phyloP scores from a whole-genome alignment of 2,113 vertebrate species.

The Cebus imitator region DNA sequence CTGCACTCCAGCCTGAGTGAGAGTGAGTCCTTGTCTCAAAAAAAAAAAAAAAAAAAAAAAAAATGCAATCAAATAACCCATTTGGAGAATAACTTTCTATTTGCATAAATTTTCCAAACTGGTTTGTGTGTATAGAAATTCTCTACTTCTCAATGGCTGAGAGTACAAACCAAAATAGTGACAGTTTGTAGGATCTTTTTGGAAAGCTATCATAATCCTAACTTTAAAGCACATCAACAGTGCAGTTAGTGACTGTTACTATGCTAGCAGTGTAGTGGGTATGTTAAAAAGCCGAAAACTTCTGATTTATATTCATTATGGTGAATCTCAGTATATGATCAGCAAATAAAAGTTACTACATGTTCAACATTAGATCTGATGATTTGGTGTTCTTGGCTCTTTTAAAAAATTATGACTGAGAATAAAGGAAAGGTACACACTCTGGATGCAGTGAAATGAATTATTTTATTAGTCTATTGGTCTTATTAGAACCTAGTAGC shows the following conservation, averaged over 20 bases:
- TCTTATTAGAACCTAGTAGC: constrained; percentile 27
- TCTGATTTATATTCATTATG: neutral
- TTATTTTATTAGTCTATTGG: constrained; percentile 20
- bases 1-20: too few species aligned
- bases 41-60: neutral
- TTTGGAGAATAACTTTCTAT: neutral
- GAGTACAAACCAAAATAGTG: neutral
- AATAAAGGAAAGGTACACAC: neutral
- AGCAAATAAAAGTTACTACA: neutral
- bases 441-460: neutral
- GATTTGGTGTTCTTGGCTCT: neutral
- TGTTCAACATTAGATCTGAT: neutral
- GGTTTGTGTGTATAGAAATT: neutral
- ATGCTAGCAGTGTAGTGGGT: neutral
- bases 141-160: neutral
- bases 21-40: too few species aligned
- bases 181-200: neutral
- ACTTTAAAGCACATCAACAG: neutral
- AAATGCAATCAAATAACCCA: neutral
- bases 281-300: neutral
- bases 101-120: constrained; percentile 6
- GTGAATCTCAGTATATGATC: neutral
- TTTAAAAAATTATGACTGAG: constrained; percentile 31
- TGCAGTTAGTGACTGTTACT: neutral
- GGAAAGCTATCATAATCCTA: neutral